Percentiles rank a stretch among this genome's conserved stretches.
Evolutionary conservation across 2,797 vertebrate genomes (phyloP).

Genomic region (Characodon lateralis): DNA sequence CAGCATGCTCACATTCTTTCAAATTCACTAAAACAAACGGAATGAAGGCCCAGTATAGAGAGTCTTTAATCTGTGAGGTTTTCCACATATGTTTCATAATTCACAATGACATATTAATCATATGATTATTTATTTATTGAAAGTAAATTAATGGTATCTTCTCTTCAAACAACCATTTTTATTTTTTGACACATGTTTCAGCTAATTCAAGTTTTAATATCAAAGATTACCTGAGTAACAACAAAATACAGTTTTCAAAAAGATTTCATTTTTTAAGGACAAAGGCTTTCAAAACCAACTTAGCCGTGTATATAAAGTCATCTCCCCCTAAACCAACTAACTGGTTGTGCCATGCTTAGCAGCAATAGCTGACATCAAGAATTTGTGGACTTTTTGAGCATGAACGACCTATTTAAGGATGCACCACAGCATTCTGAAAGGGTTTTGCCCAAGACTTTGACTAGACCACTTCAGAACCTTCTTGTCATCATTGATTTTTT

Average conservation of each 20-base stretch:
- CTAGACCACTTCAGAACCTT: background rate
- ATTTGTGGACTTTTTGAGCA: background rate
- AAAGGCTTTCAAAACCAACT: background rate
- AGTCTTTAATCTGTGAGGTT: too few species aligned
- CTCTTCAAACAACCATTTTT: too few species aligned
- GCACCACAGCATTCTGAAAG: background rate
- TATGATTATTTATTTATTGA: too few species aligned
- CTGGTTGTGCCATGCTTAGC: background rate
- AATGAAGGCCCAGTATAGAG: background rate
- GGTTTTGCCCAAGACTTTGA: background rate
- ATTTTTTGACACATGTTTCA: too few species aligned
- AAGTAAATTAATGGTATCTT: too few species aligned
- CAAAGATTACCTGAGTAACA: too few species aligned
- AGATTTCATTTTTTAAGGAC: background rate
- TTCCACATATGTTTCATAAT: background rate
- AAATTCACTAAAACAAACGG: background rate
- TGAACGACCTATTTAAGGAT: background rate
- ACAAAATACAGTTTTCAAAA: too few species aligned
- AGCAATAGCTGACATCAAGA: background rate
- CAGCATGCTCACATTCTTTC: constrained; percentile 12
- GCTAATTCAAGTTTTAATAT: too few species aligned
- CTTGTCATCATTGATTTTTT: background rate
- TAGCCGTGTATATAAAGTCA: background rate
- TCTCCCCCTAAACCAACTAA: background rate
- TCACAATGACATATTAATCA: too few species aligned